These are phyloP conservation scores for Neelides sp. DNA, from an alignment of 1,140 invertebrate species.

Conservation along the genomic window DNA sequence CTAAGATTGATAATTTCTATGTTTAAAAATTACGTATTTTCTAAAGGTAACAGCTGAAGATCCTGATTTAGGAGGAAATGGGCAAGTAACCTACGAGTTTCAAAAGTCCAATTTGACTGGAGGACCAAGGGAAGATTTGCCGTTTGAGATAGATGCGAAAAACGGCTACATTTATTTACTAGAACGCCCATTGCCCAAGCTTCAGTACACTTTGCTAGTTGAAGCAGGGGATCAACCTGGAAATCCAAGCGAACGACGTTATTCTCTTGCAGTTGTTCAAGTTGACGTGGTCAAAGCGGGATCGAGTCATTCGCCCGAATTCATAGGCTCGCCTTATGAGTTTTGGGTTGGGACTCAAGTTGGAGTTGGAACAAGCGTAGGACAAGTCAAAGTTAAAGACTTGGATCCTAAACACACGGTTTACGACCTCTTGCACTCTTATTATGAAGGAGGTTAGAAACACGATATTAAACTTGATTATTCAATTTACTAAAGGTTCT, in stretches of 20 bases:
- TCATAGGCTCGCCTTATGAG: slow-evolving; percentile 73
- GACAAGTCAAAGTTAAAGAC: slow-evolving; percentile 62
- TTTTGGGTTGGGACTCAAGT: slow-evolving; percentile 78
- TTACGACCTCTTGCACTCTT: slow-evolving; percentile 64
- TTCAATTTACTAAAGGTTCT: slow-evolving; percentile 13
- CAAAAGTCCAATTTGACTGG: slow-evolving; percentile 54
- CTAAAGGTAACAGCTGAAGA: slow-evolving; percentile 64
- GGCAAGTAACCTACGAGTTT: slow-evolving; percentile 59
- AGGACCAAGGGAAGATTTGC: slow-evolving; percentile 41
- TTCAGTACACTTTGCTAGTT: slow-evolving; percentile 62
- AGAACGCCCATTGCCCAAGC: slow-evolving; percentile 49
- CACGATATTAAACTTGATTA: no score
- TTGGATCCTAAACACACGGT: slow-evolving; percentile 51
- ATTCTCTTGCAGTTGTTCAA: slow-evolving; percentile 67
- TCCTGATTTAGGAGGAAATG: slow-evolving; percentile 66
- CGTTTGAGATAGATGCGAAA: slow-evolving; percentile 56
- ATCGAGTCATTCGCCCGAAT: slow-evolving; percentile 47
- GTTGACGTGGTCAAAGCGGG: slow-evolving; percentile 36
- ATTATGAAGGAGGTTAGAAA: slow-evolving; percentile 60
- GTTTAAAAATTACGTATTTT: slow-evolving; percentile 14
- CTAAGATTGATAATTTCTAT: no score
- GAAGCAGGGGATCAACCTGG: slow-evolving; percentile 60
- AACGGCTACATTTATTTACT: slow-evolving; percentile 57
- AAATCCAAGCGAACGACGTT: slow-evolving; percentile 64
- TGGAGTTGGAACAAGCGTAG: slow-evolving; percentile 67